phyloP scores from a whole-genome alignment of 2,113 vertebrate genomes.

The Menura novaehollandiae region DNA sequence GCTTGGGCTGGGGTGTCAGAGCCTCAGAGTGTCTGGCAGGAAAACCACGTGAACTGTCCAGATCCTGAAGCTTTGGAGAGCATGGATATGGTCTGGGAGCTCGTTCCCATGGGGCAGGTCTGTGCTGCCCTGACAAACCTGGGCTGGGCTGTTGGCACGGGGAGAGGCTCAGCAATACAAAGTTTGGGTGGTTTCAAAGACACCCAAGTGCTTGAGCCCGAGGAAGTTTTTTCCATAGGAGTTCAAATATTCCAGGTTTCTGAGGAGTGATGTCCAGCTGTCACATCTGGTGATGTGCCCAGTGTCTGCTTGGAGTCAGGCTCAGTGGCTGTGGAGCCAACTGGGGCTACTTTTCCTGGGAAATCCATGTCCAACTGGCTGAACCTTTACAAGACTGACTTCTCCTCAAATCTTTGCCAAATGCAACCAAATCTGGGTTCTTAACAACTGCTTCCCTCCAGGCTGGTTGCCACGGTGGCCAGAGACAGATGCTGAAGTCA shows the following conservation, averaged over 20 bases:
- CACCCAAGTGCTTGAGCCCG: background rate
- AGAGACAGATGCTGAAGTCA: background rate
- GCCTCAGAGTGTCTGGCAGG: background rate
- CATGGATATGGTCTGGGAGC: rapidly evolving
- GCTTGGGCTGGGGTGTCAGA: background rate
- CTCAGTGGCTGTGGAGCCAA: background rate
- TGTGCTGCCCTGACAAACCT: background rate
- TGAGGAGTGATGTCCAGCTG: rapidly evolving
- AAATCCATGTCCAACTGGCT: background rate
- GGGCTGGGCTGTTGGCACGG: rapidly evolving
- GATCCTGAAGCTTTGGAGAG: background rate
- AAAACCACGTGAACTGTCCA: rapidly evolving
- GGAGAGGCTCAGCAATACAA: background rate
- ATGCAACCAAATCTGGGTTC: background rate
- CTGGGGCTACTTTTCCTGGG: background rate
- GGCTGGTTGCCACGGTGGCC: background rate
- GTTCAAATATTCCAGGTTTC: rapidly evolving
- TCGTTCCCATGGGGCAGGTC: rapidly evolving
- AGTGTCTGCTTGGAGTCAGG: background rate
- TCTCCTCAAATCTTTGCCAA: background rate
- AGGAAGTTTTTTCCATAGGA: background rate
- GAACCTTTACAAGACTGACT: rapidly evolving
- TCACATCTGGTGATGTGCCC: background rate
- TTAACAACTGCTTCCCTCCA: rapidly evolving
- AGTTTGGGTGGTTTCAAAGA: background rate